Base-by-base conservation (phyloP, 2,888 invertebrate genomes). In the Melanostoma scalare region DNA sequence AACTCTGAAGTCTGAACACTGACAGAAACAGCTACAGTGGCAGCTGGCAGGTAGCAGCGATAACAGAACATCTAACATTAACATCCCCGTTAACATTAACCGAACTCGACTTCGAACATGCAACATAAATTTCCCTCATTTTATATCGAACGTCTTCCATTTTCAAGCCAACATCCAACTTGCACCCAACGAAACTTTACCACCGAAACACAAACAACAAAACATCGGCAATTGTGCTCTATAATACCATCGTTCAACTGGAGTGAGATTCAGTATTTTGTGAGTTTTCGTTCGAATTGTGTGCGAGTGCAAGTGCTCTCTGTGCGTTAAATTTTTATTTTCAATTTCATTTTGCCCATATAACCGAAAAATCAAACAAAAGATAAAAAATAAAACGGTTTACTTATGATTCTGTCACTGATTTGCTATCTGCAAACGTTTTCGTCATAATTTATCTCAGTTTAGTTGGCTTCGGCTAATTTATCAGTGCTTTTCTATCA, bases 241-340 rank as follows among this genome's bases (percentile, higher is more conserved):
- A 78, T 74, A 82, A 82, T 50, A 68, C 35, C 58, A 73, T 31
- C 68, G 46, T 31, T 20, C 6, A 46, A 42, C 36, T 65, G 78
- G 63, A 74, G 73, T 69, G 63, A 58, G 63, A 63, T 42, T 82
- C 73, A 82, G 82, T 82, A 69, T 78, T 53, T 77, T 78, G 20
- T 82, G 78, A 82, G 72, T 63, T 67, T 72, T 55, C 60, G 61
- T 55, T 61, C 50, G 48, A 50, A 46, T 67, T 38, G 77, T 9
- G 68, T 72, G 55, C 20, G 76, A 65, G 69, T 72, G 55, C 20
- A 72, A 65, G 69, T 31, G 56, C n/a, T 53, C 31, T 75, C 40
- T 52, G 52, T 61, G 36, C 56, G 74, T 42, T 52, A 3, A n/a
- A 9, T 31, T 58, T 65, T 46, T n/a, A 53, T 69, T 52, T 53